phyloP scores from a whole-genome alignment of 2,888 invertebrate genomes.

The Hyalella azteca region DNA sequence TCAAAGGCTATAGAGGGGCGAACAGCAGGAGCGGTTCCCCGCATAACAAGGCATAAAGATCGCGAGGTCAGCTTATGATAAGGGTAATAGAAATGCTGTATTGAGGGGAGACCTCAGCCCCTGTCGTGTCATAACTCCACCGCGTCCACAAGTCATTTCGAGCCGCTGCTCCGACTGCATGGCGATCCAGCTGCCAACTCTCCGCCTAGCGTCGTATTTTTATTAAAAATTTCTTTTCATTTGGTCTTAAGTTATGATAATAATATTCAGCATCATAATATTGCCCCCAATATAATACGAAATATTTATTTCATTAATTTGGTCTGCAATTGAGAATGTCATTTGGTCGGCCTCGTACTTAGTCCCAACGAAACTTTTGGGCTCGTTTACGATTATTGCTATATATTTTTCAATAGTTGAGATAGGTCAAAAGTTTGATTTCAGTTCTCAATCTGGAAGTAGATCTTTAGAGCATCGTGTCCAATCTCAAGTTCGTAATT shows the following conservation, averaged over 20 bases:
- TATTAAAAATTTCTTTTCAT: neutral
- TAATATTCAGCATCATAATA: neutral
- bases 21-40: neutral
- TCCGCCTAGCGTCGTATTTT: neutral
- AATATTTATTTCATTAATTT: too few relatives aligned
- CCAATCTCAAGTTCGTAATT: too few relatives aligned
- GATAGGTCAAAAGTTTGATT: too few relatives aligned
- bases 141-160: neutral
- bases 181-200: neutral
- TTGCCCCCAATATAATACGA: neutral
- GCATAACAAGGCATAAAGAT: constrained; percentile 20
- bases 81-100: constrained; percentile 31
- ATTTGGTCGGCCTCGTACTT: too few relatives aligned
- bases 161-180: neutral
- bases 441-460: too few relatives aligned
- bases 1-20: neutral
- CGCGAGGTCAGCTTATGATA: constrained; percentile 28
- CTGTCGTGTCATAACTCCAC: too few relatives aligned
- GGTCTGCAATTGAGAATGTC: too few relatives aligned
- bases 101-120: constrained; percentile 35
- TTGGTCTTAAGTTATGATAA: neutral
- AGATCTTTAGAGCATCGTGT: too few relatives aligned
- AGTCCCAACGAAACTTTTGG: too few relatives aligned
- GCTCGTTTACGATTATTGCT: too few relatives aligned
- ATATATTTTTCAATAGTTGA: too few relatives aligned